These are phyloP conservation scores for Leptodactylus fuscus DNA, from an alignment of 2,113 vertebrate genomes.

Conservation along the genomic window DNA sequence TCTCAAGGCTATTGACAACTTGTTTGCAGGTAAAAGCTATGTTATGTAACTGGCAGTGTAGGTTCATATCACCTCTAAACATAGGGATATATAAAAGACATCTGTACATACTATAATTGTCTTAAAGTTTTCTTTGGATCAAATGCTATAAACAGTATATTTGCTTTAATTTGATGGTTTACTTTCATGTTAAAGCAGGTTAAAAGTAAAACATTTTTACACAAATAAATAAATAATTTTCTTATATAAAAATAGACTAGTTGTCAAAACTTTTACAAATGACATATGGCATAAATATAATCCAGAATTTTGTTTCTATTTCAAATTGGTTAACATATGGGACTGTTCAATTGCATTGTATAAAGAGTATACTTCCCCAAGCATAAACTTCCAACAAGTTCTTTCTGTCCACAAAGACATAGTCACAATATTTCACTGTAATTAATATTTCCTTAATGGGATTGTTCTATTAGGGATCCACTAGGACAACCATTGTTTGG, in stretches of 20 bases:
- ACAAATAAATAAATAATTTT: slow-evolving; percentile 10
- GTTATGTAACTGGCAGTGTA: neutral
- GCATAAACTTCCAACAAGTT: slow-evolving; percentile 3
- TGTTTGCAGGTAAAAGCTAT: too few species aligned
- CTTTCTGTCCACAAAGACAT: neutral
- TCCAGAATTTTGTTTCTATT: slow-evolving; percentile 52
- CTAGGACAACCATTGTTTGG: too few species aligned
- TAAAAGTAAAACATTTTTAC: slow-evolving; percentile 27
- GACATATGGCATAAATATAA: slow-evolving; percentile 57
- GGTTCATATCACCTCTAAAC: neutral
- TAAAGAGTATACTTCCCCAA: neutral
- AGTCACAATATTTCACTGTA: neutral
- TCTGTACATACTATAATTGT: neutral
- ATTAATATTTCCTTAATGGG: neutral
- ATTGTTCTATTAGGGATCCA: too few species aligned
- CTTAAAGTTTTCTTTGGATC: neutral
- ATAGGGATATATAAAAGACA: neutral
- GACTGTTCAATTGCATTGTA: slow-evolving; percentile 34
- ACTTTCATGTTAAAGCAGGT: neutral
- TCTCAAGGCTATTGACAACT: too few species aligned
- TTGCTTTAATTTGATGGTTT: neutral
- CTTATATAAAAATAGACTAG: slow-evolving; percentile 46
- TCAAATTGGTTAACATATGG: slow-evolving; percentile 55
- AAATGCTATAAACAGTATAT: neutral
- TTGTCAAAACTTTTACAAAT: slow-evolving; percentile 43